phyloP scores from a whole-genome alignment of 2,888 invertebrate species.

The Ophioninae sp. region DNA sequence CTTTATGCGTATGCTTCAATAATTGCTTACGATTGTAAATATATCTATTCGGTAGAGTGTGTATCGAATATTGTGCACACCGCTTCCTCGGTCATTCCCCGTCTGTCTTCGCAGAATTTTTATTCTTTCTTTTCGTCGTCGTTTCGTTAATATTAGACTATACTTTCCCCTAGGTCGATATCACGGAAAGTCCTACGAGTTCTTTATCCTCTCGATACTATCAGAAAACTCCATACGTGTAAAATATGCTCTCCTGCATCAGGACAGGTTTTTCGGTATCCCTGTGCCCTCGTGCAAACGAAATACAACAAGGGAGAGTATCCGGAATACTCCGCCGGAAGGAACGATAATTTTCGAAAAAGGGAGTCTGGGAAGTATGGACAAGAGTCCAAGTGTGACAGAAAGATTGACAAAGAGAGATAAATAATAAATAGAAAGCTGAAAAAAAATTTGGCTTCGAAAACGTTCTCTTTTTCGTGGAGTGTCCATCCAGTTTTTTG shows the following conservation, averaged over 20 bases:
- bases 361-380: too few relatives aligned
- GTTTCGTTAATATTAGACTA: slow-evolving; percentile 22
- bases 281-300: neutral
- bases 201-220: slow-evolving; percentile 19
- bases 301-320: too few relatives aligned
- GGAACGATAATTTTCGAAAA: too few relatives aligned
- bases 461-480: neutral
- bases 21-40: slow-evolving; percentile 38
- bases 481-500: neutral
- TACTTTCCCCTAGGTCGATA: slow-evolving; percentile 29
- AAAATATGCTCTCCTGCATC: too few relatives aligned
- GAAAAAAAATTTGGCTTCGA: neutral
- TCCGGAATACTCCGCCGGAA: too few relatives aligned
- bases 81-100: slow-evolving; percentile 29
- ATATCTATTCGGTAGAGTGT: slow-evolving; percentile 48
- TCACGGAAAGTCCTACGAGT: slow-evolving; percentile 23
- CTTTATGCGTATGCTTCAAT: slow-evolving; percentile 47
- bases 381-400: too few relatives aligned
- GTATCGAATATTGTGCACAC: slow-evolving; percentile 50
- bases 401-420: too few relatives aligned
- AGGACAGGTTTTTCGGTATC: too few relatives aligned
- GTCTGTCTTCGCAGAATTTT: slow-evolving; percentile 4
- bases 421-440: too few relatives aligned
- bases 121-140: slow-evolving; percentile 3
- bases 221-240: neutral